Conservation (phyloP, 2,888 invertebrate genomes). For the Nemoura dubitans region DNA sequence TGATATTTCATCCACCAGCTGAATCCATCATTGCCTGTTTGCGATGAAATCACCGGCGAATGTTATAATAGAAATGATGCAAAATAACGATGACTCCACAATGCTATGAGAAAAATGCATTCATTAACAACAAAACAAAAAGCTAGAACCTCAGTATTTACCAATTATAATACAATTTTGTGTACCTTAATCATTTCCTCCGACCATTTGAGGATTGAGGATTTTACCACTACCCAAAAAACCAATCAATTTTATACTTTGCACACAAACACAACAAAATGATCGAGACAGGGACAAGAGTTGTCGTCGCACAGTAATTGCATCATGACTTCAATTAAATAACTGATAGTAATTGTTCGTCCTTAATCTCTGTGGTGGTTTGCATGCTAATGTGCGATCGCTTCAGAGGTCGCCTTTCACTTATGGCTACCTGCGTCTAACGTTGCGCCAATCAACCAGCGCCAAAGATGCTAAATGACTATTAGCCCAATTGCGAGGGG, state of each 20-base stretch:
- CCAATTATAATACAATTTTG: neutral
- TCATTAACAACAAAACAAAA: neutral
- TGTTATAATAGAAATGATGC: neutral
- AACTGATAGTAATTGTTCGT: neutral
- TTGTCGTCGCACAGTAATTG: neutral
- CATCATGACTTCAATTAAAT: neutral
- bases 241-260: neutral
- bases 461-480: neutral
- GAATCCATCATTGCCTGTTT: neutral
- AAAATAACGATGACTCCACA: neutral
- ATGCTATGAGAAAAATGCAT: neutral
- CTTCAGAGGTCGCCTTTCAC: neutral
- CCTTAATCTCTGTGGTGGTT: neutral
- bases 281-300: neutral
- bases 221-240: neutral
- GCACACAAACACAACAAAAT: neutral
- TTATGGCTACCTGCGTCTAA: neutral
- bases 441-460: neutral
- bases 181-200: neutral
- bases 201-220: neutral
- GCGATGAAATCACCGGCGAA: neutral
- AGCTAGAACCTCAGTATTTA: neutral
- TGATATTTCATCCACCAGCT: neutral
- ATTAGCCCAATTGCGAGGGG: neutral
- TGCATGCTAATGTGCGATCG: neutral